Conservation (phyloP, 2,797 vertebrate species). For the Ciconia nigra region DNA sequence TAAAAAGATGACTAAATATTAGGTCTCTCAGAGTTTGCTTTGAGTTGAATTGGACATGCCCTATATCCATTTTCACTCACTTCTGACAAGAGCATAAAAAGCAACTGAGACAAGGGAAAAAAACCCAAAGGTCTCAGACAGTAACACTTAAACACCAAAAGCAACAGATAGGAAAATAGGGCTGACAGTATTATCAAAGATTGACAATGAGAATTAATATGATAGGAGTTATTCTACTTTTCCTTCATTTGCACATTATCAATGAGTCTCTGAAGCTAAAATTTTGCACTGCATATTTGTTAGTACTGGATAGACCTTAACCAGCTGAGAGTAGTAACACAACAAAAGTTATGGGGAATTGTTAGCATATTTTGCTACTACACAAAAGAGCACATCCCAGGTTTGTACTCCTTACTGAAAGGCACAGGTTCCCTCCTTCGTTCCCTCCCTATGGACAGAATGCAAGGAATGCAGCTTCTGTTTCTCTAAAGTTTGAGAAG, state of each 20-base stretch:
- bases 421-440: background rate
- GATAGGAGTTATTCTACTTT: background rate
- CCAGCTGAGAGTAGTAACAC: background rate
- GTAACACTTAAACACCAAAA: background rate
- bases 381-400: background rate
- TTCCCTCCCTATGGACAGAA: background rate
- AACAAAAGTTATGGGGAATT: background rate
- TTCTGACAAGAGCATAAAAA: background rate
- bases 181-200: background rate
- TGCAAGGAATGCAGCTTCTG: slow-evolving; percentile 6
- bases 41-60: background rate
- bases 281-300: background rate
- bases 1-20: background rate
- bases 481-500: background rate
- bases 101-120: background rate
- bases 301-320: background rate
- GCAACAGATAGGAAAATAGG: background rate
- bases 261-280: background rate
- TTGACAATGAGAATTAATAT: background rate
- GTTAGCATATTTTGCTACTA: background rate
- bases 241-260: background rate
- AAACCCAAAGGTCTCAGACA: background rate
- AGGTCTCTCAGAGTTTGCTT: background rate
- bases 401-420: background rate
- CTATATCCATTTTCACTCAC: background rate